A percentile compares a stretch with the other conserved stretches of the same genome.
Conservation (phyloP, 2,888 invertebrate species). For the Nesidiocoris tenuis region DNA sequence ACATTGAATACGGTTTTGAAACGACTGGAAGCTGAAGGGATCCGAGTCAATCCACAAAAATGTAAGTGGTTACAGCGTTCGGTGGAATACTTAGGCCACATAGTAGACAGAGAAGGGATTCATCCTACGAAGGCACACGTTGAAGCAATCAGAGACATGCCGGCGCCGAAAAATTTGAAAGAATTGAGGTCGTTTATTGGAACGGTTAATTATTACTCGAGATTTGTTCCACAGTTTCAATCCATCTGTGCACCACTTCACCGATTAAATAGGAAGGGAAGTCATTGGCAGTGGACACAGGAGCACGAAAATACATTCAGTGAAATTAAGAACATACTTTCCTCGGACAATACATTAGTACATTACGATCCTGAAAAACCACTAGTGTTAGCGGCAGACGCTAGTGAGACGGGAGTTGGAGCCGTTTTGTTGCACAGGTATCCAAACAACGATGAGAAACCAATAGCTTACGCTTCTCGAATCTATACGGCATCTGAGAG, state of each 20-base stretch:
- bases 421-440: neutral
- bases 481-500: neutral
- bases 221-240: neutral
- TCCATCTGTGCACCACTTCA: neutral
- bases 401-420: neutral
- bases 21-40: neutral
- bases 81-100: constrained; percentile 1
- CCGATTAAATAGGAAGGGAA: neutral
- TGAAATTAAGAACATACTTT: neutral
- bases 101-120: neutral
- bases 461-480: neutral
- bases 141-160: neutral
- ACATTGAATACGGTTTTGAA: too few species aligned
- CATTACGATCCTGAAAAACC: neutral
- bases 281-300: constrained; percentile 2
- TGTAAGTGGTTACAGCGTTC: too few species aligned
- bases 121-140: constrained; percentile 1
- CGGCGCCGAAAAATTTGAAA: neutral
- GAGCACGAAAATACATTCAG: neutral
- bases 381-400: constrained; percentile 3
- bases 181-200: constrained; percentile 1
- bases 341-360: neutral
- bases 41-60: neutral
- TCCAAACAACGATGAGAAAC: neutral
- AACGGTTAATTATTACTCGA: neutral